These are phyloP conservation scores for Megaceryle alcyon DNA, from an alignment of 2,797 vertebrate species.

Conservation along the genomic window DNA sequence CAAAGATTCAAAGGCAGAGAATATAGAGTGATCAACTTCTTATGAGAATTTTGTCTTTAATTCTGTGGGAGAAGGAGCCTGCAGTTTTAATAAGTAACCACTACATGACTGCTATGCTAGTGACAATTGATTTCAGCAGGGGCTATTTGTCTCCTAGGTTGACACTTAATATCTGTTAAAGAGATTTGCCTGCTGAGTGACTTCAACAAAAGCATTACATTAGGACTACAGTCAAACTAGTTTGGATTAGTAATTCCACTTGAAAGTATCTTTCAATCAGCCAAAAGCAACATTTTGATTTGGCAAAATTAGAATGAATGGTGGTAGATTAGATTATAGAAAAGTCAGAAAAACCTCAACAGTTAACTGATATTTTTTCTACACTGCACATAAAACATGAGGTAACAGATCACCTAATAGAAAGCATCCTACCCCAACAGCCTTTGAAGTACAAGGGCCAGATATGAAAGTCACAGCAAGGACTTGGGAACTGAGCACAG, in stretches of 20 bases:
- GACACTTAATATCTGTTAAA: conserved; percentile 49
- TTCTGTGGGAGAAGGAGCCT: conserved; percentile 24
- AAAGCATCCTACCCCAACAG: neutral
- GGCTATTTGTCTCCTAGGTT: conserved; percentile 14
- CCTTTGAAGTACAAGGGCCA: neutral
- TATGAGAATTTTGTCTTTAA: conserved; percentile 12
- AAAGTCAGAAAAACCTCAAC: neutral
- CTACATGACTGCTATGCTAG: neutral
- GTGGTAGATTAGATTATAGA: neutral
- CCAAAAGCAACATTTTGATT: neutral
- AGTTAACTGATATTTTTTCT: neutral
- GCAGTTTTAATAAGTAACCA: conserved; percentile 52
- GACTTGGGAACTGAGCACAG: neutral
- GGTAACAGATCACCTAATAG: neutral
- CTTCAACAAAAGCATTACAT: conserved; percentile 25
- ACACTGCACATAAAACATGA: neutral
- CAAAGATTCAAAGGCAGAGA: neutral
- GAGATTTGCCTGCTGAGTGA: conserved; percentile 21
- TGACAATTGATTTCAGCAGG: conserved; percentile 46
- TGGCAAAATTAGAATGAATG: neutral
- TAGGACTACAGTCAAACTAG: conserved; percentile 10
- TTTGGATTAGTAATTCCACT: neutral
- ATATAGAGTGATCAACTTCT: neutral
- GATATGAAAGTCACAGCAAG: neutral
- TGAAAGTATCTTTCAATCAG: conserved; percentile 5